A percentile compares a stretch with the other conserved stretches of the same genome.
Evolutionary conservation across 2,888 invertebrate genomes (phyloP).

Genomic region (Stenodera caucasica): DNA sequence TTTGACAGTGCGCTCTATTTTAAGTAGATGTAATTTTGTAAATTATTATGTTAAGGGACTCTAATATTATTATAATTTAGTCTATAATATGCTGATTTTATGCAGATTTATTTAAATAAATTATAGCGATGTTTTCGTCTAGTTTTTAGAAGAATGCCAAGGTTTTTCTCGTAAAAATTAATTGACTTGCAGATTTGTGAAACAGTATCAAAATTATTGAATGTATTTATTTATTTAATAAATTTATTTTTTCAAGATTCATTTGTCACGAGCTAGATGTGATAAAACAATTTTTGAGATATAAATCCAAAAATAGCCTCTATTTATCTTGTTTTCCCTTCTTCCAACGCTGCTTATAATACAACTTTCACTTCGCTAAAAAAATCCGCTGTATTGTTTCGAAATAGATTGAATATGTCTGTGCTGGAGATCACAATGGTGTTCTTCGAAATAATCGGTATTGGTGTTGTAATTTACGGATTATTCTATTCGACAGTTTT

Average conservation of each 20-base stretch:
- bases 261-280: no score
- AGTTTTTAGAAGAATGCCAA: constrained; percentile 1
- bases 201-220: no score
- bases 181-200: no score
- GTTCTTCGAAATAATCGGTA: constrained; percentile 45
- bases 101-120: background rate
- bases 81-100: background rate
- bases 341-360: background rate
- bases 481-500: constrained; percentile 58
- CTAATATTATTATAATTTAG: background rate
- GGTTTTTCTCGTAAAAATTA: background rate
- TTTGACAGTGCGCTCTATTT: constrained; percentile 41
- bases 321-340: constrained; percentile 1
- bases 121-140: background rate
- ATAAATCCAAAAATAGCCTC: background rate
- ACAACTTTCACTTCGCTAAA: background rate
- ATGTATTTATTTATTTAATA: no score
- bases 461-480: constrained; percentile 55
- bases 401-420: no score
- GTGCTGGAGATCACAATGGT: constrained; percentile 27
- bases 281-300: no score
- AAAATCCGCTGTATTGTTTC: no score
- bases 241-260: no score
- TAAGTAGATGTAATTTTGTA: constrained; percentile 16
- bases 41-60: background rate